A percentile compares a stretch with the other conserved stretches of the same genome.
These are phyloP conservation scores for Drosophila auraria DNA, from an alignment of 1,140 invertebrate genomes.

Conservation along the genomic window DNA sequence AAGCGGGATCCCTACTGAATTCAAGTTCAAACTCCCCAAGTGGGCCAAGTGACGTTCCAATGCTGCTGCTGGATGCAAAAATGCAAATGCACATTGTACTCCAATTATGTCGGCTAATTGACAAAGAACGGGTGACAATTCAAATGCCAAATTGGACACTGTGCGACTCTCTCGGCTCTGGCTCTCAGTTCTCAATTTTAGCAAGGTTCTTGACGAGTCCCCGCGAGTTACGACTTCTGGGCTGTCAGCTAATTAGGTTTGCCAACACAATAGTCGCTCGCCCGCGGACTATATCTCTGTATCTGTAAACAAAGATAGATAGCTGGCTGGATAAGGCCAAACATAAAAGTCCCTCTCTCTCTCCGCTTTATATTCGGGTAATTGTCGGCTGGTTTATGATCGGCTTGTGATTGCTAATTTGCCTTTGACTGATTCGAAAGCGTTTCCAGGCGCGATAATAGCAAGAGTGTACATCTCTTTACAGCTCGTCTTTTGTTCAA, in stretches of 20 bases:
- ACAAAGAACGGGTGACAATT: conserved; percentile 76
- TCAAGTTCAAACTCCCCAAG: conserved; percentile 71
- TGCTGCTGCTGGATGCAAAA: conserved; percentile 31
- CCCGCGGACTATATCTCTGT: conserved; percentile 15
- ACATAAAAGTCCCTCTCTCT: conserved; percentile 7
- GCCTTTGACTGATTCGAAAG: conserved; percentile 37
- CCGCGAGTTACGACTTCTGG: conserved; percentile 25
- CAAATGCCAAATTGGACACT: conserved; percentile 58
- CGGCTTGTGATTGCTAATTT: conserved; percentile 29
- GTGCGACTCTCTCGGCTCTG: conserved; percentile 8
- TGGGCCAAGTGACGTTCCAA: conserved; percentile 53
- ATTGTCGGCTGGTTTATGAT: conserved; percentile 32
- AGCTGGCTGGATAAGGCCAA: conserved; percentile 15
- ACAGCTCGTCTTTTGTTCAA: conserved; percentile 29
- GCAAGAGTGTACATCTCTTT: conserved; percentile 23
- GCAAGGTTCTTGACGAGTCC: conserved; percentile 44
- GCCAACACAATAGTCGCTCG: conserved; percentile 44
- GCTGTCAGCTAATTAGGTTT: conserved; percentile 68
- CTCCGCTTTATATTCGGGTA: conserved; percentile 7
- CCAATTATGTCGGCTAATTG: conserved; percentile 73
- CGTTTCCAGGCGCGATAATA: conserved; percentile 29
- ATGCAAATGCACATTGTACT: conserved; percentile 62
- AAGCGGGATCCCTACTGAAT: conserved; percentile 13
- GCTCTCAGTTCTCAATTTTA: conserved; percentile 24
- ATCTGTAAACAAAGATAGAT: conserved; percentile 20